Percentiles rank a stretch among this genome's conserved stretches.
Evolutionary conservation across 2,888 invertebrate genomes (phyloP).

Genomic region (Leucoma salicis): DNA sequence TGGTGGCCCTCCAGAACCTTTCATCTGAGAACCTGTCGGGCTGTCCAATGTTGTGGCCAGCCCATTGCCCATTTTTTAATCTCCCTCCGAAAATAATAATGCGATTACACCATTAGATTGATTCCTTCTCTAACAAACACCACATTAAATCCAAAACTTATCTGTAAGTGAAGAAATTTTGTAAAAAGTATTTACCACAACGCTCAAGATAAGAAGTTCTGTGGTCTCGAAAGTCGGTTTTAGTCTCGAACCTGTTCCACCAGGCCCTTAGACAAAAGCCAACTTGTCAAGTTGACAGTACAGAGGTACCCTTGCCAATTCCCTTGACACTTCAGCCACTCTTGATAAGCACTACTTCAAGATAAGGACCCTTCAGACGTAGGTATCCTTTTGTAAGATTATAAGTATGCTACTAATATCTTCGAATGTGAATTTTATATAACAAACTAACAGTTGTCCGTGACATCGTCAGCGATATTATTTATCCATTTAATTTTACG

Average conservation of each 20-base stretch:
- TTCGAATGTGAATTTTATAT: not conserved
- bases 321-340: slow-evolving; percentile 20
- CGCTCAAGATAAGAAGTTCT: slow-evolving; percentile 51
- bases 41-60: too few relatives aligned
- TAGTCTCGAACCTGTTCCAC: slow-evolving; percentile 69
- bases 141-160: too few relatives aligned
- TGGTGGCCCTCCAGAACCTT: too few relatives aligned
- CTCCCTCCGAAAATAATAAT: too few relatives aligned
- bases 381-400: slow-evolving; percentile 68
- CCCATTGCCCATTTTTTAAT: too few relatives aligned
- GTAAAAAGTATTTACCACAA: slow-evolving; percentile 2
- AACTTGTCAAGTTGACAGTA: slow-evolving; percentile 73
- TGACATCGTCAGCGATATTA: too few relatives aligned
- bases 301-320: slow-evolving; percentile 52
- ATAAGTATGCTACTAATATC: slow-evolving; percentile 18
- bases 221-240: slow-evolving; percentile 62
- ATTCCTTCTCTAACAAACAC: too few relatives aligned
- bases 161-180: not conserved
- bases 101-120: too few relatives aligned
- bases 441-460: too few relatives aligned
- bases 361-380: slow-evolving; percentile 36
- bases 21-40: too few relatives aligned
- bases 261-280: slow-evolving; percentile 58
- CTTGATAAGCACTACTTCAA: slow-evolving; percentile 29
- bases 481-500: too few relatives aligned